Evolutionary conservation across 2,888 invertebrate species (phyloP), one percentile per base, ranked within the genome.

Genomic region (Drosophila phalerata): DNA sequence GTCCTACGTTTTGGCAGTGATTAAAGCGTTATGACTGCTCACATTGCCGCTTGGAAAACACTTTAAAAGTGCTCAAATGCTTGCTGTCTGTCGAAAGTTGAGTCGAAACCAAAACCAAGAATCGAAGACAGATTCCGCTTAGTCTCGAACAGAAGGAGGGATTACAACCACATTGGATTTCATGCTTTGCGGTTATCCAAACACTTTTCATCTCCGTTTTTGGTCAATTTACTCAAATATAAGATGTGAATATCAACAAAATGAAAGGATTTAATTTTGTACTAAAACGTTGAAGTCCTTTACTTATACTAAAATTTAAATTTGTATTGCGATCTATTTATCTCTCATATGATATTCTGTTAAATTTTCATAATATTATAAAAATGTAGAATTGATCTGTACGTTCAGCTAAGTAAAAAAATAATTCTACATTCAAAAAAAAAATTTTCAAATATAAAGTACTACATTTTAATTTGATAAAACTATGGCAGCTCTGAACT

Each of bases 11-110:
- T 81, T 69, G 70, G 66, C 85, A 73, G 81, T 81, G 85, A 85
- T 84, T 85, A 83, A 85, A 84, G 73, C 81, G 79, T 81, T 83
- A 85, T 81, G 69, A 51, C 73, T 70, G 42, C 38, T 69, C 60
- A 37, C 48, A 70, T 28, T n/a, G 25, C 48, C 45, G 42, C 61
- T 38, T 32, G 34, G 42, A 15, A 42, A 71, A 43, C 56, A 57
- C 68, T 68, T 76, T 64, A 65, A 76, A 48, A 38, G 47, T 73
- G 65, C 40, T 52, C 49, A 64, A 64, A 30, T 17, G 22, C 22
- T 52, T 40, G 8, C 30, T 60, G 19, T 17, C 10, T 55, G 17
- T 11, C 13, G 9, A 47, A 43, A n/a, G n/a, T 19, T 22, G 30
- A 37, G 45, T n/a, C 19, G 19, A 40, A 34, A 64, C 22, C 40